Base-by-base conservation (phyloP, 2,888 invertebrate genomes). In the Microplitis deprimator region DNA sequence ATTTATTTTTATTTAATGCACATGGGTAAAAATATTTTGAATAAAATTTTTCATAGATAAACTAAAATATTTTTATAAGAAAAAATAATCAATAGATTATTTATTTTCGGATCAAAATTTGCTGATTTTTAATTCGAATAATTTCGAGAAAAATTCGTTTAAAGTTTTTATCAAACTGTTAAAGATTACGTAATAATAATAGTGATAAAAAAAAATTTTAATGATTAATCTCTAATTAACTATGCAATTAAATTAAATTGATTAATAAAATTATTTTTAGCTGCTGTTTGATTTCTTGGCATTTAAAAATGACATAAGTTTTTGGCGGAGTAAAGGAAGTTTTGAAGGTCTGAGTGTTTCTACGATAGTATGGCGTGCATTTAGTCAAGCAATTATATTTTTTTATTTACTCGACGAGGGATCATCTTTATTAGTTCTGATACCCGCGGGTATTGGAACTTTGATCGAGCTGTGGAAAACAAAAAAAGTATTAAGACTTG, bases 381-480 rank as follows among this genome's bases (percentile, higher is more conserved):
- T 98, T 89, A 98, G 98, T 72, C 97, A 97, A 90, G 91, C 94
- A 38, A 93, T 99, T 41, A 94, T 99, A 83, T 97, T 98, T 89
- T 91, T 98, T 67, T 99, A 98, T 89, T 92, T 99, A 38, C 84
- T 97, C 82, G 98, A 99, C 86, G 96, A 98, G 90, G 94, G 96
- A 82, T 97, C 98, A 0, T 98, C 98, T 6, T 89, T 98, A 79
- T 90, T 99, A 68, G 95, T 99, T 61, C 90, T 98, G 0, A 91
- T 97, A 62, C 98, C 99, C 0, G 93, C 96, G 29, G 96, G 95
- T 16, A 93, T 98, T 80, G 96, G 96, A 74, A 93, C 95, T 13
- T 76, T 98, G 0, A 98, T 99, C 84, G 96, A 96, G 95, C 87
- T 97, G 77, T 98, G 99, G 99, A 99, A 99, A 91, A 95, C 97